phyloP scores from a whole-genome alignment of 2,113 vertebrate species.

The Ammodytes dubius region DNA sequence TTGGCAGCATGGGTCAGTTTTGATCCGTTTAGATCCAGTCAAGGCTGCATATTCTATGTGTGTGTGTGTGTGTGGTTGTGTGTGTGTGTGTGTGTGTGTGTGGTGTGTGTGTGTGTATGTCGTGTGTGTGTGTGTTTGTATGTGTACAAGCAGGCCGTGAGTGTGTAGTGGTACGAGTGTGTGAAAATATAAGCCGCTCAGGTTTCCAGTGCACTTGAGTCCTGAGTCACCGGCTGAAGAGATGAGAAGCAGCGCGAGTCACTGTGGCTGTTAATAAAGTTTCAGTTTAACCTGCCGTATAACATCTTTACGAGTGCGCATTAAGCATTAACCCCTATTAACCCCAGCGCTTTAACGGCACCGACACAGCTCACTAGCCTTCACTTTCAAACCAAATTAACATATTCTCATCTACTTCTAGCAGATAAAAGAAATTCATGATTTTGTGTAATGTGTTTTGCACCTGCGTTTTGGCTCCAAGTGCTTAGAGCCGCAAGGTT shows the following conservation, averaged over 20 bases:
- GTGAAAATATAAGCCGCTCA: background rate
- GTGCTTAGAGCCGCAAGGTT: slow-evolving; percentile 45
- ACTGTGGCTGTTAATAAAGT: slow-evolving; percentile 58
- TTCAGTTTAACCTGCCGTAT: slow-evolving; percentile 59
- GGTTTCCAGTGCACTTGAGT: slow-evolving; percentile 8
- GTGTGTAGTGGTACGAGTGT: background rate
- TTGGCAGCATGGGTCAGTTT: background rate
- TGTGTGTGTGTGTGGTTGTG: slow-evolving; percentile 8
- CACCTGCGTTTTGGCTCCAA: slow-evolving; percentile 52
- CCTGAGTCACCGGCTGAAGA: background rate
- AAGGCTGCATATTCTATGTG: background rate
- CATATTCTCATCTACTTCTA: slow-evolving; percentile 53
- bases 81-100: background rate
- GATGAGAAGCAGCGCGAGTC: slow-evolving; percentile 14
- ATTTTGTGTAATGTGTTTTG: slow-evolving; percentile 64
- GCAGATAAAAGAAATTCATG: slow-evolving; percentile 56
- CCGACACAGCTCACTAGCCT: slow-evolving; percentile 53
- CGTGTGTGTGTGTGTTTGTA: background rate
- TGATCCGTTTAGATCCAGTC: background rate
- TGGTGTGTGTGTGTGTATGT: too few relatives aligned
- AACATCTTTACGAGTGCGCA: slow-evolving; percentile 64
- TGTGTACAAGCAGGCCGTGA: background rate
- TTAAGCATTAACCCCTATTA: slow-evolving; percentile 76
- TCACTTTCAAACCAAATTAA: slow-evolving; percentile 61
- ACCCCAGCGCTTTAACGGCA: slow-evolving; percentile 55